Conservation (phyloP, 2,888 invertebrate species). For the Oligia strigilis region DNA sequence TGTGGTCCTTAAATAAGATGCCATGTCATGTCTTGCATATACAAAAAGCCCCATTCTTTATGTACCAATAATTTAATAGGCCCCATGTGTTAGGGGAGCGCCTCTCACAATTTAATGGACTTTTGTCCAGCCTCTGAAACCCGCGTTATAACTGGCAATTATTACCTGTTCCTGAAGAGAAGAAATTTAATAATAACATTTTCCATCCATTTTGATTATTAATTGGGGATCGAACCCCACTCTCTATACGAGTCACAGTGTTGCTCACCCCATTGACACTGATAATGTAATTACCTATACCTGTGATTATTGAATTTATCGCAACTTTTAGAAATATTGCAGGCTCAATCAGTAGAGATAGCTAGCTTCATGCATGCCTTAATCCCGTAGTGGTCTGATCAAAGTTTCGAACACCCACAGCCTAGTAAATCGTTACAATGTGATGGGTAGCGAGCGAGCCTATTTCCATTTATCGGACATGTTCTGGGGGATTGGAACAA, state of each 20-base stretch:
- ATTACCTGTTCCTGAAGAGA: constrained; percentile 21
- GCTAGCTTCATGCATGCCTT: constrained; percentile 8
- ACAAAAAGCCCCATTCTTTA: neutral
- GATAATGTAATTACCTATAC: constrained; percentile 25
- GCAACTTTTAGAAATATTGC: constrained; percentile 10
- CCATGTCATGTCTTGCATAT: neutral
- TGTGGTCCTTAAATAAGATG: neutral
- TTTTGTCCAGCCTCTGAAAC: neutral
- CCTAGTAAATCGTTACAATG: constrained; percentile 33
- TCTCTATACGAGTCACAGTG: neutral
- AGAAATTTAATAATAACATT: constrained; percentile 38
- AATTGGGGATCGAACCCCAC: constrained; percentile 26
- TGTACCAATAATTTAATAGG: neutral
- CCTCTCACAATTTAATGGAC: constrained; percentile 22
- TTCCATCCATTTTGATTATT: constrained; percentile 32
- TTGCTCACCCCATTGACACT: neutral
- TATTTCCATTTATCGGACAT: constrained; percentile 58
- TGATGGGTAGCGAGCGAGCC: constrained; percentile 29
- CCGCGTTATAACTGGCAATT: constrained; percentile 30
- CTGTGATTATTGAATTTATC: constrained; percentile 1
- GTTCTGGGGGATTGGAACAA: constrained; percentile 40
- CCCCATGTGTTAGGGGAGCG: neutral
- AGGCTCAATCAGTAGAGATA: neutral
- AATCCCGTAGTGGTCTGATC: constrained; percentile 15
- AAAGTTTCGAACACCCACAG: constrained; percentile 17